These are phyloP conservation scores for Trachymyrmex cornetzi DNA, from an alignment of 1,140 invertebrate species.

Conservation along the genomic window DNA sequence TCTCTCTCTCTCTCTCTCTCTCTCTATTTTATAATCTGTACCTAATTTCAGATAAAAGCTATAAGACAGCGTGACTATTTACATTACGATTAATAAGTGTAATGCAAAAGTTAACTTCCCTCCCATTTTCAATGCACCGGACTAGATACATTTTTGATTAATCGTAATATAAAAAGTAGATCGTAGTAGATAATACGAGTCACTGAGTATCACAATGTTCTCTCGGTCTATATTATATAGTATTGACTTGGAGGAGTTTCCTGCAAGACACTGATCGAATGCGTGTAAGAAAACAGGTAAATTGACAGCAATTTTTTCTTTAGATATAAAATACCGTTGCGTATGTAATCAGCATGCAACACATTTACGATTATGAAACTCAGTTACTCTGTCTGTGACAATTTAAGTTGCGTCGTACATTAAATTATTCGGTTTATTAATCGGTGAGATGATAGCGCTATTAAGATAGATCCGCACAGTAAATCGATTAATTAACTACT, in stretches of 20 bases:
- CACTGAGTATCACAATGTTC: slow-evolving; percentile 68
- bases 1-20: slow-evolving; percentile 9
- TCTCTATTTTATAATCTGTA: slow-evolving; percentile 17
- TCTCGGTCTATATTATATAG: slow-evolving; percentile 23
- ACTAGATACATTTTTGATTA: slow-evolving; percentile 36
- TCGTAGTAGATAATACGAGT: slow-evolving; percentile 58
- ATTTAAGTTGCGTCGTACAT: slow-evolving; percentile 17
- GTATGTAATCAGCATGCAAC: not conserved
- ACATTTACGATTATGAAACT: slow-evolving; percentile 59
- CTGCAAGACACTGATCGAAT: not conserved
- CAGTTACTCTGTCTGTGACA: slow-evolving; percentile 62
- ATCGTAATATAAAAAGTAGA: slow-evolving; percentile 64
- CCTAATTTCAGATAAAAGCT: slow-evolving; percentile 64
- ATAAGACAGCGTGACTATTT: slow-evolving; percentile 35
- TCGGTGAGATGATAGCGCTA: not conserved
- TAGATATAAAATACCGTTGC: not conserved
- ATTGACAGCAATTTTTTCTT: slow-evolving; percentile 46
- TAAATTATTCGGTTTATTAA: slow-evolving; percentile 8
- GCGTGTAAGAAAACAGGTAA: not conserved
- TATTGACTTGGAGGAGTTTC: slow-evolving; percentile 74
- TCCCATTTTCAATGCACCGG: not conserved
- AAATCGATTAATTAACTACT: slow-evolving; percentile 26
- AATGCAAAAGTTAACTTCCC: slow-evolving; percentile 40
- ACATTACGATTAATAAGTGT: slow-evolving; percentile 64
- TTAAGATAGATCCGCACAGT: not conserved